Evolutionary conservation across 2,888 invertebrate species (phyloP).

Genomic region (Seladonia tumulorum): DNA sequence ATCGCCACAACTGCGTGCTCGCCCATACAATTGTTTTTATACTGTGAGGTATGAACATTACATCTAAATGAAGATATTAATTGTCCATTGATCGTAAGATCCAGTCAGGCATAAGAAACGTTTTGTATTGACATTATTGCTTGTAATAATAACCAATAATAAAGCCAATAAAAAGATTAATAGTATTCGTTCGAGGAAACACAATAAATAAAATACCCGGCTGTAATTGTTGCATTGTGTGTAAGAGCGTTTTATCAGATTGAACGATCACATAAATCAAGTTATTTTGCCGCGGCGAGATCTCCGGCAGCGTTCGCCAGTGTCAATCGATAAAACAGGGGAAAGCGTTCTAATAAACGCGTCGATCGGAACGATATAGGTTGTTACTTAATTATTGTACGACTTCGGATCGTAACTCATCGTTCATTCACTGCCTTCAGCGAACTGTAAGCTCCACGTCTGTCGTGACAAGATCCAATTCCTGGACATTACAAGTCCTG

Average conservation of each 20-base stretch:
- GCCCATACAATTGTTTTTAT: background rate
- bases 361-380: constrained; percentile 14
- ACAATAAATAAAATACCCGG: background rate
- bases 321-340: constrained; percentile 9
- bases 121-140: constrained; percentile 2
- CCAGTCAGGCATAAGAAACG: background rate
- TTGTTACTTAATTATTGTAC: constrained; percentile 56
- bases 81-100: background rate
- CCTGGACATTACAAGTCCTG: background rate
- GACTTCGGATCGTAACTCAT: constrained; percentile 26
- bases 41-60: background rate
- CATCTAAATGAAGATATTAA: constrained; percentile 1
- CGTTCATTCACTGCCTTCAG: constrained; percentile 13
- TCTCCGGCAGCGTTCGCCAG: background rate
- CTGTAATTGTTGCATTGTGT: constrained; percentile 17
- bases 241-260: constrained; percentile 6
- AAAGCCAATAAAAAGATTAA: constrained; percentile 12
- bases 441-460: background rate
- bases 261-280: constrained; percentile 11
- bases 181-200: background rate
- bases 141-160: constrained; percentile 10
- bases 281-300: background rate
- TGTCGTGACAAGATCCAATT: background rate
- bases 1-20: background rate
- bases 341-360: constrained; percentile 25